Conservation (phyloP, 2,113 vertebrate species). For the Myiozetetes cayanensis region DNA sequence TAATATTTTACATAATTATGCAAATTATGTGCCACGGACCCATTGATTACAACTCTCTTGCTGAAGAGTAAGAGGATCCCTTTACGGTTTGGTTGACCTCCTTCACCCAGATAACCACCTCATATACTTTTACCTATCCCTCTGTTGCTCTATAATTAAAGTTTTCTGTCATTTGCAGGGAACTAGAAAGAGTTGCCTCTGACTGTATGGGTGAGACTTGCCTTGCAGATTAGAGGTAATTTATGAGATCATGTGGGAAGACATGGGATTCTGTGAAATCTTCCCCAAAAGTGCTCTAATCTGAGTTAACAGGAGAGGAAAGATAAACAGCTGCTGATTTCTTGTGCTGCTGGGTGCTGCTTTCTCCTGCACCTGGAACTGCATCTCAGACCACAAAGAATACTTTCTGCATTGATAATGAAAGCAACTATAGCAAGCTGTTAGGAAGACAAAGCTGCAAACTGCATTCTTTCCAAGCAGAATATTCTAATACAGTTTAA, state of each 20-base stretch:
- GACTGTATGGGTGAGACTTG: neutral
- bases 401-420: neutral
- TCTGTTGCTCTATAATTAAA: neutral
- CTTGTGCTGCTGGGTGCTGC: neutral
- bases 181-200: neutral
- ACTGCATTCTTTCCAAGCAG: neutral
- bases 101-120: neutral
- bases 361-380: neutral
- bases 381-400: neutral
- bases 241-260: neutral
- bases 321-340: neutral
- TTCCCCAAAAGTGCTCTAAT: neutral
- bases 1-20: neutral
- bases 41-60: neutral
- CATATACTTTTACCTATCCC: neutral
- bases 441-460: neutral
- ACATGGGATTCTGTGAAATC: neutral
- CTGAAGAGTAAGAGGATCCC: neutral
- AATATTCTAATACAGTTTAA: neutral
- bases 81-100: neutral
- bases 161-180: neutral
- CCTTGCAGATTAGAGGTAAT: neutral
- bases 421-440: neutral
- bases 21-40: accelerated
- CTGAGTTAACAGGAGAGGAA: neutral